Percentiles rank a stretch among this genome's conserved stretches.
Evolutionary conservation across 2,113 vertebrate genomes (phyloP).

Genomic region (Numenius arquata): DNA sequence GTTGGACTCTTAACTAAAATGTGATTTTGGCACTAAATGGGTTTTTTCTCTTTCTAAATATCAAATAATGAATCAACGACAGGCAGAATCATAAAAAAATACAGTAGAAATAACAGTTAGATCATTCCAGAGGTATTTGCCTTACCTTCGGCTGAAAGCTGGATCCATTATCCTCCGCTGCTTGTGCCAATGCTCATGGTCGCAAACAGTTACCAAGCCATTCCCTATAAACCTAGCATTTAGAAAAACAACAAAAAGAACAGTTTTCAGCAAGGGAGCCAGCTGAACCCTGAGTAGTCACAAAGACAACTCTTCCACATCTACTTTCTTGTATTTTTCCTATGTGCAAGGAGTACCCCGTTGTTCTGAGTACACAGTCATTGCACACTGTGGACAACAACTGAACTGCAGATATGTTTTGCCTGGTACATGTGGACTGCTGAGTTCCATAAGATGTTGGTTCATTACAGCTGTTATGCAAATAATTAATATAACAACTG

Average conservation of each 20-base stretch:
- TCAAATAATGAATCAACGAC: neutral
- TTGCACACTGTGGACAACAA: neutral
- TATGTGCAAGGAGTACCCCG: neutral
- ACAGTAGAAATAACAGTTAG: neutral
- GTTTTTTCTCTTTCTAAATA: neutral
- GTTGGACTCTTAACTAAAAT: neutral
- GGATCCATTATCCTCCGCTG: conserved; percentile 89
- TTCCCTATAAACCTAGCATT: conserved; percentile 84
- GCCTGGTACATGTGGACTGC: neutral
- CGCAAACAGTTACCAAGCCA: conserved; percentile 76
- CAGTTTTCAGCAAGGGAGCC: neutral
- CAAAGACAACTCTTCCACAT: neutral
- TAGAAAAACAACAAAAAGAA: neutral
- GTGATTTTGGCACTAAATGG: neutral
- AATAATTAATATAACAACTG: neutral
- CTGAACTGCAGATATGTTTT: neutral
- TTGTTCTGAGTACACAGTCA: neutral
- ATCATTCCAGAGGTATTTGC: neutral
- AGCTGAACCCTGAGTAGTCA: rapidly evolving
- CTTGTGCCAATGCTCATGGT: conserved; percentile 86
- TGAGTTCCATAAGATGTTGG: neutral
- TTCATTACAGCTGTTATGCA: neutral
- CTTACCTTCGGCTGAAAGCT: conserved; percentile 86
- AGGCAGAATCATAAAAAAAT: neutral
- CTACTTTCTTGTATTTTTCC: neutral